Conservation (phyloP, 2,113 vertebrate species). For the Psephotus haematonotus region DNA sequence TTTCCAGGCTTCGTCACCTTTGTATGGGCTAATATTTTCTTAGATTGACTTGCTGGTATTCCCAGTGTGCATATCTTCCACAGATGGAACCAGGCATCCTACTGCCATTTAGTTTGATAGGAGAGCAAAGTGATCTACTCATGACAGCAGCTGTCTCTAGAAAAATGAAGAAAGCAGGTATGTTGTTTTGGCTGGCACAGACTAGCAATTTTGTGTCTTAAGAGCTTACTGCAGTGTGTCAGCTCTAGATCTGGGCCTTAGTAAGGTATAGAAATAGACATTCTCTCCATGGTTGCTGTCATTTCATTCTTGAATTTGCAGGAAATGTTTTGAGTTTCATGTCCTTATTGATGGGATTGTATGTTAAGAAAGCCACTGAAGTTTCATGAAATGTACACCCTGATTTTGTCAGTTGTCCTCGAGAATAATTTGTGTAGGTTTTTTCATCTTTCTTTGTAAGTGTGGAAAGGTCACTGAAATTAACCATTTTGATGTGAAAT, state of each 20-base stretch:
- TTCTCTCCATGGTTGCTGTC: not conserved
- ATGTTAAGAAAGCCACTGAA: not conserved
- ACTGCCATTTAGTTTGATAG: not conserved
- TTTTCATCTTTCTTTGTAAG: not conserved
- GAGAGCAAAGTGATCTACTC: not conserved
- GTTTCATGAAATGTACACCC: not conserved
- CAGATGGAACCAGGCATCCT: not conserved
- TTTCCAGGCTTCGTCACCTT: not conserved
- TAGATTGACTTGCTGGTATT: not conserved
- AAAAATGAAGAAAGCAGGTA: not conserved
- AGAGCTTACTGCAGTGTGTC: not conserved
- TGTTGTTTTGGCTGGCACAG: not conserved
- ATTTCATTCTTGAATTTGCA: not conserved
- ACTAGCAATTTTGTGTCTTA: not conserved
- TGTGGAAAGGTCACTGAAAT: not conserved
- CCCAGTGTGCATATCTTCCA: not conserved
- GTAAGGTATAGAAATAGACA: not conserved
- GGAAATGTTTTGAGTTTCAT: not conserved
- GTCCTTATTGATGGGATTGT: not conserved
- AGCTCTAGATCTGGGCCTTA: not conserved
- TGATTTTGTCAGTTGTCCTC: not conserved
- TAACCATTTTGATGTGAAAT: conserved; percentile 5
- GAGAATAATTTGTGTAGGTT: not conserved
- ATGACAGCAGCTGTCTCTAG: not conserved
- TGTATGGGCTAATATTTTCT: not conserved